Percentiles rank a stretch among this genome's conserved stretches.
phyloP scores from a whole-genome alignment of 2,113 vertebrate species.

The Chamaetylas fuelleborni region DNA sequence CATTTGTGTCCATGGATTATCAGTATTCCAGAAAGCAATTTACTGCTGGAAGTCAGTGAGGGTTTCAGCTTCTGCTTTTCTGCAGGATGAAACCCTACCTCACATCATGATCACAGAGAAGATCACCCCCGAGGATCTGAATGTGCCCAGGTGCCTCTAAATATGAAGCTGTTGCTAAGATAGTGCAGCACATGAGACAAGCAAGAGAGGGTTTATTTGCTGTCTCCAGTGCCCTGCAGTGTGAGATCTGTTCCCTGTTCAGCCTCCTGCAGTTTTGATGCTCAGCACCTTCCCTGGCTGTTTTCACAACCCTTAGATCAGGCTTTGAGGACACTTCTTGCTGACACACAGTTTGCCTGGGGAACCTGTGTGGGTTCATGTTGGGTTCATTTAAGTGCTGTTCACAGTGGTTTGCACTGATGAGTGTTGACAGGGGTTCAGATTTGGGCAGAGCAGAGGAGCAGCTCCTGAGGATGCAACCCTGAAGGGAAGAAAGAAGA shows the following conservation, averaged over 20 bases:
- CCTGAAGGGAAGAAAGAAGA: background rate
- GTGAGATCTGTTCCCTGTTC: background rate
- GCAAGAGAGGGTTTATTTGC: background rate
- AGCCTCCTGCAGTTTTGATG: background rate
- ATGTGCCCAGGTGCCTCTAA: background rate
- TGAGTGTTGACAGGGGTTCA: background rate
- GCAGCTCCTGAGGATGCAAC: background rate
- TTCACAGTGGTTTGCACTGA: background rate
- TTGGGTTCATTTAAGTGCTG: background rate
- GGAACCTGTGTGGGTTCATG: background rate
- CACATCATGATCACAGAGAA: too few species aligned
- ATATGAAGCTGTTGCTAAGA: background rate
- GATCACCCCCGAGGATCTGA: background rate
- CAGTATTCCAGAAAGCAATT: too few species aligned
- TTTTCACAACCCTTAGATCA: background rate
- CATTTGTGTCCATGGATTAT: too few species aligned
- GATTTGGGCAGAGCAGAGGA: slow-evolving; percentile 13
- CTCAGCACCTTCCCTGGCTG: background rate
- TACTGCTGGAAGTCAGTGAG: too few species aligned
- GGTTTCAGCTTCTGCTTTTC: too few species aligned
- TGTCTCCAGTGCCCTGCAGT: accelerated
- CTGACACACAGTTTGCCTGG: background rate
- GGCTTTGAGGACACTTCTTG: background rate
- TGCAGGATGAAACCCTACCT: too few species aligned
- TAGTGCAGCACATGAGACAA: background rate